Evolutionary conservation across 2,113 vertebrate genomes (phyloP), one percentile per base, ranked within the genome.

Genomic region (Hyaena hyaena): DNA sequence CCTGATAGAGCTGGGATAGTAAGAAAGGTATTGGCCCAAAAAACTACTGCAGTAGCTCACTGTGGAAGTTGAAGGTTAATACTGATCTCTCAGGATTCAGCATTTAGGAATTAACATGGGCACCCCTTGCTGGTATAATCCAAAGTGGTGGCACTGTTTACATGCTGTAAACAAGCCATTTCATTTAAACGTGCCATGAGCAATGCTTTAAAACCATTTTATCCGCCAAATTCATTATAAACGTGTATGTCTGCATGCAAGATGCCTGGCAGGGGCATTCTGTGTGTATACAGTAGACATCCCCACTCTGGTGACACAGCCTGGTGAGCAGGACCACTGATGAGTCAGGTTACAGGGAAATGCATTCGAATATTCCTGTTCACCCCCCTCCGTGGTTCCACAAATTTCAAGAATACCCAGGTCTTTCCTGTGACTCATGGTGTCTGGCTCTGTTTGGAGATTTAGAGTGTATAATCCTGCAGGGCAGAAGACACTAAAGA

Each of bases 1-100:
- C 96, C 65, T 95, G 65, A 86, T 93, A 76, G 33, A 93, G n/a
- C 43, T 90, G 74, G 68, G 3, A 17, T 96, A 73, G 61, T 73
- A 73, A 48, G 79, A 89, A 94, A 96, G 79, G 24, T 65, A 48
- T 90, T 95, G 69, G 86, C 33, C 43, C 7, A 3, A 0, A 73
- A 73, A 93, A 65, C 53, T 84, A 50, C 15, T 7, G 24, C 65
- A 68, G 61, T 5, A 77, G 61, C 82, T 93, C 12, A 8, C 1
- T 43, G 82, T 92, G 50, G 82, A 77, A 92, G 14, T 4, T 24
- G 69, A 35, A 39, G 16, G 16, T 53, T 71, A 77, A 24, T 28
- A 71, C 3, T 81, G 31, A 86, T 58, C 81, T 58, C 58, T 90
- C 16, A 21, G 39, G 35, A 92, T 24, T 28, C n/a, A 63, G 39